phyloP scores from a whole-genome alignment of 1,140 invertebrate genomes.

The Anoplolepis gracilipes region DNA sequence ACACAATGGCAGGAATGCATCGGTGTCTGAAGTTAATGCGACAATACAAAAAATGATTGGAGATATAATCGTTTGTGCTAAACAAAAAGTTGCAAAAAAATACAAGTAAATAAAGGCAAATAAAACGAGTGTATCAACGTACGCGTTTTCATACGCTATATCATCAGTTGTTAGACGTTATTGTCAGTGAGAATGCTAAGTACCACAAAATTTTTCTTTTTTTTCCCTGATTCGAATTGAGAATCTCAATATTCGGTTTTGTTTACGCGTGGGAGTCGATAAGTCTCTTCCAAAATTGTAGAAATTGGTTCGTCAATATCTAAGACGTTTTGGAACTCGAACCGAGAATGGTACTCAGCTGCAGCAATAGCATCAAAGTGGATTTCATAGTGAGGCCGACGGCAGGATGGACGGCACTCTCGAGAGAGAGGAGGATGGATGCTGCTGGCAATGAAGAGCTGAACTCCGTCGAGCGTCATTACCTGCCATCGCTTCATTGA shows the following conservation, averaged over 20 bases:
- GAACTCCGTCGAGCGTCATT: slow-evolving; percentile 68
- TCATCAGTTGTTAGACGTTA: background rate
- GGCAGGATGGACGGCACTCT: slow-evolving; percentile 52
- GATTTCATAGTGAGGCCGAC: slow-evolving; percentile 68
- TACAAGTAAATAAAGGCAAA: background rate
- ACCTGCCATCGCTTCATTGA: slow-evolving; percentile 69
- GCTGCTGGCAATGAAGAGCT: slow-evolving; percentile 55
- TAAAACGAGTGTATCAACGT: background rate
- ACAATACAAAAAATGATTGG: slow-evolving; percentile 32
- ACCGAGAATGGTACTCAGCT: slow-evolving; percentile 61
- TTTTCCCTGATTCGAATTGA: background rate
- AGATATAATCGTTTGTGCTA: slow-evolving; percentile 6
- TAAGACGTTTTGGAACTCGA: slow-evolving; percentile 41
- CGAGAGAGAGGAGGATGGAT: slow-evolving; percentile 34
- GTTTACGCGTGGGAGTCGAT: slow-evolving; percentile 9
- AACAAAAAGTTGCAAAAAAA: background rate
- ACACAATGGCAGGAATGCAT: slow-evolving; percentile 12
- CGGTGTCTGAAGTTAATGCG: slow-evolving; percentile 21
- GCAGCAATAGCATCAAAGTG: slow-evolving; percentile 65
- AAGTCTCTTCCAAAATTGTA: slow-evolving; percentile 31
- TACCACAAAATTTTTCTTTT: background rate
- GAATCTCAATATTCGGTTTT: background rate
- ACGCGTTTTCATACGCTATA: background rate
- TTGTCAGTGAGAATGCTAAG: background rate
- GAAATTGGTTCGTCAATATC: slow-evolving; percentile 63